Base-by-base conservation (phyloP, 2,113 vertebrate species). In the Brienomyrus longianalis region DNA sequence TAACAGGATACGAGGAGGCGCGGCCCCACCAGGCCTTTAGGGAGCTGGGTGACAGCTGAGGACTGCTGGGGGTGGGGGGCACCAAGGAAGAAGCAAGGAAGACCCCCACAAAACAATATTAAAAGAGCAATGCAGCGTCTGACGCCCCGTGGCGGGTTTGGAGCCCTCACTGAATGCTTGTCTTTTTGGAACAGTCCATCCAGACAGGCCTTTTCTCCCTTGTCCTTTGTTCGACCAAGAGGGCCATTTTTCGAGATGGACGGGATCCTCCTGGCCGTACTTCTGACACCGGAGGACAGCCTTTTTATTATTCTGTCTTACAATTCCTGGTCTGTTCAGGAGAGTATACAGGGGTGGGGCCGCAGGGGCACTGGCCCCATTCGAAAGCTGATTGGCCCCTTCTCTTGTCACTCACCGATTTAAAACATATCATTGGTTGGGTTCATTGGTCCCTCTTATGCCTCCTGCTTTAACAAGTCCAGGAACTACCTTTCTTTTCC, bases 21-120 rank as follows among this genome's bases (percentile, higher is more conserved):
- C 47, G 56, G 86, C 83, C 70, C 83, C 27, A 52, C 89, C 88
- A 91, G 54, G 86, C 77, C 74, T 91, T 39, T 15, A 86, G 93
- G 89, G 93, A 94, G 92, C 91, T 93, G 93, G 91, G 88, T 51
- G 89, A 91, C 93, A 93, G 93, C 94, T 94, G 94, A 94, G 90
- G 90, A 23, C n/a, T 23, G 11, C 5, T 27, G 35, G 11, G 47
- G 35, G 48, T 51, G 17, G 48, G 48, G 8, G 87, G 19, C 11
- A 2, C 27, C 54, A 39, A 17, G 31, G 17, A 47, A 77, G 84
- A 47, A 52, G 50, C n/a, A 7, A 52, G 31, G 23, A 74, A 43
- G 11, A 6, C 47, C 4, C 8, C 74, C 88, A 45, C 74, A 54
- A 56, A 87, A 54, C 2, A 35, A 62, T 54, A 19, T 85, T 10